Percentiles rank a stretch among this genome's conserved stretches.
Conservation (phyloP, 2,113 vertebrate genomes). For the Actinemys pallida region DNA sequence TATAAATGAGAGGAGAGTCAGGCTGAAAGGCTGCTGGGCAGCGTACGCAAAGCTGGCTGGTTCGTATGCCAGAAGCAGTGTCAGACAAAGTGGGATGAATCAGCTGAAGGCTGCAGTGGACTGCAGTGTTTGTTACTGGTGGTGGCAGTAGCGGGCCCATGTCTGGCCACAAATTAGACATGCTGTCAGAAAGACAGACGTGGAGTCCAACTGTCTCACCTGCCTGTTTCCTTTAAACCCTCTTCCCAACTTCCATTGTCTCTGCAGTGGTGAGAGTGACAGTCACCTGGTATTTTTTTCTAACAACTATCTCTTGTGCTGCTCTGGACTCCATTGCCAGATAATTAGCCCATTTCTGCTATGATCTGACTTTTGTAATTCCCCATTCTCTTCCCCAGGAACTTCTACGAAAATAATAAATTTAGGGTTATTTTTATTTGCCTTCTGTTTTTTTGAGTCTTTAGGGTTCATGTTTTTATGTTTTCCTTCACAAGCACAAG, state of each 20-base stretch:
- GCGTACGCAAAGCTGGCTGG: background rate
- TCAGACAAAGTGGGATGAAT: background rate
- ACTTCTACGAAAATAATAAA: background rate
- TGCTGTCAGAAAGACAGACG: background rate
- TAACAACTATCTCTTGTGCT: background rate
- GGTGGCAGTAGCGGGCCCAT: background rate
- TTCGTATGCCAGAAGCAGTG: background rate
- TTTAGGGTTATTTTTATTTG: background rate
- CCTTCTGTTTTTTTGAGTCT: background rate
- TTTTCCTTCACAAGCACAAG: background rate
- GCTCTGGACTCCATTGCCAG: background rate
- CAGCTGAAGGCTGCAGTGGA: background rate
- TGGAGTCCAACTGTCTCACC: background rate
- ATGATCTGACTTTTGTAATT: background rate
- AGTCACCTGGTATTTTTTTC: background rate
- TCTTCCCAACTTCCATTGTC: background rate
- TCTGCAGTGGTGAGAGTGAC: background rate
- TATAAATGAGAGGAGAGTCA: background rate
- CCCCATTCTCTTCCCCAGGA: background rate
- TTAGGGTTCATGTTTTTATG: background rate
- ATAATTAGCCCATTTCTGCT: background rate
- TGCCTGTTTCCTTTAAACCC: background rate
- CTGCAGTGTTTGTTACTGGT: background rate
- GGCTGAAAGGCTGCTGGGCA: background rate
- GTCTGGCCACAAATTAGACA: background rate